Base-by-base conservation (phyloP, 2,797 vertebrate species). In the Toxotes lorentzi region DNA sequence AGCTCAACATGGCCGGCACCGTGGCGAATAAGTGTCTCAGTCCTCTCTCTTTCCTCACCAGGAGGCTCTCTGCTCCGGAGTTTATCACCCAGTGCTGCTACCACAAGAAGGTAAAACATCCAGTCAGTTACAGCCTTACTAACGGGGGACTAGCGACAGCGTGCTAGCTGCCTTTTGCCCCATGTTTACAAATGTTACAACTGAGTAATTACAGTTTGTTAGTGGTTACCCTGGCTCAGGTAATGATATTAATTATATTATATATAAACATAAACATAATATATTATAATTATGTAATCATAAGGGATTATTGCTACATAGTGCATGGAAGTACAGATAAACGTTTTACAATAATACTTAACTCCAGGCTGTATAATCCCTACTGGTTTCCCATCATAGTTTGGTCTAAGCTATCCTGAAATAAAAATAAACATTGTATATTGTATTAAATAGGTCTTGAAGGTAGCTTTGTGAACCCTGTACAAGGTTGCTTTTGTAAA, bases 71-170 rank as follows among this genome's bases (percentile, higher is more conserved):
- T 32, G 89, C 81, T 45, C 94, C 94, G 5, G 92, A 94, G 68
- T 81, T 94, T n/a, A 82, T 86, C 58, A 63, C 76, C 32, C 90
- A 87, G 76, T 91, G 89, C 57, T 90, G 81, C 51, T 96, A 96
- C 78, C 95, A 96, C 85, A 34, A 93, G 80, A 96, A 96, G 94
- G 95, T 95, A 94, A 86, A 40, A 21, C 27, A 3, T 1, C 0
- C 10, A 1, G 13, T 34, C 24, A 17, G 16, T 19, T 58, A 3
- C 13, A 21, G 10, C 17, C 50, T 34, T 9, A 7, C 0, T 7
- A 2, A 35, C 32, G 7, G 5, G 1, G 7, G 34, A 6, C 8
- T 2, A 6, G n/a, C 30, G 27, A 38, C n/a, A 7, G 7, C 7
- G 35, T 35, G 27, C 7, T 17, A 24, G 30, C 50, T 11, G 40